Evolutionary conservation across 2,797 vertebrate genomes (phyloP), one percentile per base, ranked within the genome.

Genomic region (Pelochelys cantorii): DNA sequence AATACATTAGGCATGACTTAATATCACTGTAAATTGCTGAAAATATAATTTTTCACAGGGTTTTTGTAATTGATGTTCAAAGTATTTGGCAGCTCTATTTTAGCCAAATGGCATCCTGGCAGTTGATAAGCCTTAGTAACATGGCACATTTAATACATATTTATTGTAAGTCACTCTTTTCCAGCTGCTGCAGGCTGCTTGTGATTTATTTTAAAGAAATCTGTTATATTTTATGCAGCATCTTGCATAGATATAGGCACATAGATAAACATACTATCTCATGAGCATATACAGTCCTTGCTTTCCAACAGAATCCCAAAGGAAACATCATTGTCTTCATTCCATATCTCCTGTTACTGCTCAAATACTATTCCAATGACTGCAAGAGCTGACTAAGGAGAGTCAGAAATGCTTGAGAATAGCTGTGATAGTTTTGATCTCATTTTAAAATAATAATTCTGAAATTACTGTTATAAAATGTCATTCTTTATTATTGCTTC

Each of bases 401-500:
- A 90, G 79, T 31, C 27, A 48, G 48, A 83, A 80, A 87, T 75
- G 87, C 55, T 77, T 83, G 84, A 90, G 60, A 88, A 87, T 87
- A 92, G 87, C 56, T 81, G 42, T 57, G 86, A 86, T 84, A 86
- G 86, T 92, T 95, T 81, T 60, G 88, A 87, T 90, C 74, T 94
- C 37, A 89, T 56, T 52, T 96, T 48, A 82, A 95, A 97, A 94
- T 83, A 97, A 94, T 83, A 79, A 93, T 94, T 91, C 92, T 92
- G 29, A 95, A 91, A 89, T 87, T 94, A 77, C 86, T 92, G 53
- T 37, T 82, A 56, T 93, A 74, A 42, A 88, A 78, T 74, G 15
- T 88, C 83, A 86, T 93, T 92, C 86, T 86, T 17, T n/a, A 7
- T 11, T 87, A 81, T 77, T 91, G 68, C 86, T 86, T 91, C 92